Percentiles rank a stretch among this genome's conserved stretches.
Evolutionary conservation across 2,113 vertebrate species (phyloP).

Genomic region (Xiphias gladius): DNA sequence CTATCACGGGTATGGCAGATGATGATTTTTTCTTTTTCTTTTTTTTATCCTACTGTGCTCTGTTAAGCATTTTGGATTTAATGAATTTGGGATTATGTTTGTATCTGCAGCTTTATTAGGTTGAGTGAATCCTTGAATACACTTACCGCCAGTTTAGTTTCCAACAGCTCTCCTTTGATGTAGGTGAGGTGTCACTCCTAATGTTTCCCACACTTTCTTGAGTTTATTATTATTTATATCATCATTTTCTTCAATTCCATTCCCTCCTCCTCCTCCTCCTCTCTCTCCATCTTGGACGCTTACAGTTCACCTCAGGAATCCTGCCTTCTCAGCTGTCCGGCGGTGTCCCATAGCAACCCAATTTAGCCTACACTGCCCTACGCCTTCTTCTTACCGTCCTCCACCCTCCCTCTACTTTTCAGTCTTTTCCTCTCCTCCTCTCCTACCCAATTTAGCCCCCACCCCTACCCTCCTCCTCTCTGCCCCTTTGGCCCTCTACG

Average conservation of each 20-base stretch:
- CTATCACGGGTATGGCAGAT: neutral
- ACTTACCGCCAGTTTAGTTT: neutral
- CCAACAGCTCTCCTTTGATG: constrained; percentile 20
- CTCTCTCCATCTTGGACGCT: constrained; percentile 65
- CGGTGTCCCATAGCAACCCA: constrained; percentile 79
- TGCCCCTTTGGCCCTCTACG: neutral
- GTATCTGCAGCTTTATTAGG: neutral
- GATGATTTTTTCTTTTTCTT: constrained; percentile 6
- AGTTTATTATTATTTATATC: constrained; percentile 44
- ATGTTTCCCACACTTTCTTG: constrained; percentile 28
- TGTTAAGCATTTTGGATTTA: constrained; percentile 10
- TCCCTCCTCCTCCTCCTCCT: constrained; percentile 43
- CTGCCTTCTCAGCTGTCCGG: constrained; percentile 81
- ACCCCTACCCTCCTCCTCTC: neutral
- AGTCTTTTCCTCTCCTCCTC: constrained; percentile 18
- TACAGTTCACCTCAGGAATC: constrained; percentile 79
- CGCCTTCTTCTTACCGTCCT: neutral
- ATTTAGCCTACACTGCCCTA: constrained; percentile 71
- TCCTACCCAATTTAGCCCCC: constrained; percentile 50
- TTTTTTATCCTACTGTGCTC: neutral
- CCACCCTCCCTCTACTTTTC: constrained; percentile 8
- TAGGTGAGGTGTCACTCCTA: neutral
- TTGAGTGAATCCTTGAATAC: constrained; percentile 26
- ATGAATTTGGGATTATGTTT: constrained; percentile 25
- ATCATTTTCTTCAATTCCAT: constrained; percentile 54